These are phyloP conservation scores for Galaxias olidus DNA, from an alignment of 2,797 vertebrate genomes.

Conservation along the genomic window DNA sequence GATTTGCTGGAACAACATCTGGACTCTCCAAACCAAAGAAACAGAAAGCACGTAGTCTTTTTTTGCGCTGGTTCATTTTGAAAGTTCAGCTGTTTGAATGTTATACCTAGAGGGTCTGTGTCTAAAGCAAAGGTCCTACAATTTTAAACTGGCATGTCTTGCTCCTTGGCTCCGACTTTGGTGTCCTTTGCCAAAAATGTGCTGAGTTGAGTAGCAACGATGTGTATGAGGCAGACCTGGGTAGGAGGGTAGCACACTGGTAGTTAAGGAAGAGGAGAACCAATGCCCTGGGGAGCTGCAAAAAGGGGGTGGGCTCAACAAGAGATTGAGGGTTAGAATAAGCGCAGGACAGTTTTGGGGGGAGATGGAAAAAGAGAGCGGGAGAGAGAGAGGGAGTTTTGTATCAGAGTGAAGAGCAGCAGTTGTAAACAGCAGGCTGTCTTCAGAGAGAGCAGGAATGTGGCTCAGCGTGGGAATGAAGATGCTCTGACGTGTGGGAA, in stretches of 20 bases:
- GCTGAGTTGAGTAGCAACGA: conserved; percentile 57
- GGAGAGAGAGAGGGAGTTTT: conserved; percentile 47
- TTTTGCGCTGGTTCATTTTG: no score
- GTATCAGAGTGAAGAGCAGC: conserved; percentile 43
- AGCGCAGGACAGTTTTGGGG: conserved; percentile 57
- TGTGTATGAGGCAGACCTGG: conserved; percentile 60
- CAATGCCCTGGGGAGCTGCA: conserved; percentile 39
- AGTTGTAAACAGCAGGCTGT: conserved; percentile 52
- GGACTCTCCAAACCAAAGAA: conserved; percentile 29
- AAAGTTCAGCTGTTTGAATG: no score
- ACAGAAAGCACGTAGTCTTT: no score
- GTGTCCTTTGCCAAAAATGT: conserved; percentile 58
- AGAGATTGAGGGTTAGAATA: conserved; percentile 61
- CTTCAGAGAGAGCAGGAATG: conserved; percentile 63
- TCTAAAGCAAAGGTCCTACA: conserved; percentile 12
- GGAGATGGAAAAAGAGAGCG: conserved; percentile 37
- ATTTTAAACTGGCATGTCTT: conserved; percentile 21
- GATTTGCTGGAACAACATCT: conserved; percentile 60
- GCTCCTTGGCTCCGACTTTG: conserved; percentile 27
- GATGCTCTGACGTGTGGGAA: conserved; percentile 64
- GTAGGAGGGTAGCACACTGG: conserved; percentile 57
- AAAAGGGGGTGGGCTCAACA: conserved; percentile 62
- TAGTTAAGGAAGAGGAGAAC: conserved; percentile 36
- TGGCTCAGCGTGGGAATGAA: conserved; percentile 63
- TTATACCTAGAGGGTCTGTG: no score